phyloP scores from a whole-genome alignment of 2,113 vertebrate species.

The Hemiscyllium ocellatum region DNA sequence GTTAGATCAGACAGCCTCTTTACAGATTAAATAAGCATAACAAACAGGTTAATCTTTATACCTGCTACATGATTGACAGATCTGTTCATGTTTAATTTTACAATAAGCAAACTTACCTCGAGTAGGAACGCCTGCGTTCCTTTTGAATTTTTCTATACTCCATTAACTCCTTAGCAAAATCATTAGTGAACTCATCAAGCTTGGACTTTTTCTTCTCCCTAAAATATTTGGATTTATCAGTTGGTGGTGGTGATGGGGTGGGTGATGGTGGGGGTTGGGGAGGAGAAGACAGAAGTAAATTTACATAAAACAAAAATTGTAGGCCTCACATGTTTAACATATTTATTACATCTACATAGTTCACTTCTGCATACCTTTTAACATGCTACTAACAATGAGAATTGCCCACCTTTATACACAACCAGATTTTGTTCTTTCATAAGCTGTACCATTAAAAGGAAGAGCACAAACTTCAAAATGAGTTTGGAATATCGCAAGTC shows the following conservation, averaged over 20 bases:
- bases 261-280: conserved; percentile 25
- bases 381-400: background rate
- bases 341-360: background rate
- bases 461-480: background rate
- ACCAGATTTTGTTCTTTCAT: background rate
- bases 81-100: background rate
- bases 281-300: background rate
- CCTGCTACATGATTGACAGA: background rate
- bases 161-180: conserved; percentile 98
- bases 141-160: conserved; percentile 97
- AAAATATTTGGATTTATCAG: conserved; percentile 47
- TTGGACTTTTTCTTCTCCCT: conserved; percentile 93
- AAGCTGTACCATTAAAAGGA: background rate
- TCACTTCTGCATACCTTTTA: background rate
- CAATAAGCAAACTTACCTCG: conserved; percentile 74
- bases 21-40: background rate
- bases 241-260: conserved; percentile 40
- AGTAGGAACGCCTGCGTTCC: conserved; percentile 86
- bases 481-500: background rate
- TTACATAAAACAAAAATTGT: background rate
- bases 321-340: background rate
- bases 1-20: background rate
- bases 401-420: background rate
- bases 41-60: background rate
- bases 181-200: conserved; percentile 97